These are phyloP conservation scores for Myrmophylax atrothorax DNA, from an alignment of 2,113 vertebrate species.

Conservation along the genomic window DNA sequence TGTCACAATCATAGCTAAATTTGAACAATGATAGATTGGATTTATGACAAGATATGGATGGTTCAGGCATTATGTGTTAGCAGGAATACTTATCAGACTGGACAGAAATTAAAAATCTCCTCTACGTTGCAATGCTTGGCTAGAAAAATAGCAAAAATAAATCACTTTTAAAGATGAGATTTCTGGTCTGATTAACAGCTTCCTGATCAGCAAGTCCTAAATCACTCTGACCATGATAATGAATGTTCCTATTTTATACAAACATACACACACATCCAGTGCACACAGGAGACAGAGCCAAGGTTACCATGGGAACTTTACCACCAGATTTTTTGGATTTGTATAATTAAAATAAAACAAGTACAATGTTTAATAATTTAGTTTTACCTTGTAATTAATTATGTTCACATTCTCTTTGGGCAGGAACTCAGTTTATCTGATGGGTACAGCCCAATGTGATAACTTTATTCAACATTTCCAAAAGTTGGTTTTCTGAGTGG, in stretches of 20 bases:
- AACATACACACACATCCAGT: neutral
- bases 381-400: conserved; percentile 15
- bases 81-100: neutral
- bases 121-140: neutral
- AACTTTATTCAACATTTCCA: neutral
- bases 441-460: neutral
- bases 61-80: neutral
- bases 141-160: neutral
- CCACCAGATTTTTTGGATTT: neutral
- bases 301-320: conserved; percentile 25
- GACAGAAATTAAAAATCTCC: conserved; percentile 3
- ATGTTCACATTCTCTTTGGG: neutral
- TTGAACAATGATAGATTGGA: neutral
- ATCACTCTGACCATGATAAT: neutral
- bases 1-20: neutral
- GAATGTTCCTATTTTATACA: neutral
- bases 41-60: neutral
- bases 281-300: neutral
- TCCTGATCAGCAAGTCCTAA: neutral
- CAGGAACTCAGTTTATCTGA: neutral
- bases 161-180: neutral
- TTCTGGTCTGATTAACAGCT: neutral
- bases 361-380: neutral
- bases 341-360: conserved; percentile 11
- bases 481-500: neutral